phyloP scores from a whole-genome alignment of 2,113 vertebrate genomes.

The Ovibos moschatus region DNA sequence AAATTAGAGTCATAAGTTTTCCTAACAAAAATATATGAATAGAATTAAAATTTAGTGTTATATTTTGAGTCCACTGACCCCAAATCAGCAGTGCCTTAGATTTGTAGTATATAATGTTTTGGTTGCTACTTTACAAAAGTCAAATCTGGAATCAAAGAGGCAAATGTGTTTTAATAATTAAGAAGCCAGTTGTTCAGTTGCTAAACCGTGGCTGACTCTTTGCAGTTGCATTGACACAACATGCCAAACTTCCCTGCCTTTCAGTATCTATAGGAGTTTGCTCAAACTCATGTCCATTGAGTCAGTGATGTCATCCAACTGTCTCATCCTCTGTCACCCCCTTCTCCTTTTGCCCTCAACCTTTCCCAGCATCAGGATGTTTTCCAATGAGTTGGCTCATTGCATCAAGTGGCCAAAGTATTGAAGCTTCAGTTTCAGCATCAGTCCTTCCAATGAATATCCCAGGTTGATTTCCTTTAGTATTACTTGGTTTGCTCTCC shows the following conservation, averaged over 20 bases:
- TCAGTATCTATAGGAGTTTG: neutral
- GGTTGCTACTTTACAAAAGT: neutral
- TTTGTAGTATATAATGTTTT: neutral
- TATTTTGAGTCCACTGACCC: neutral
- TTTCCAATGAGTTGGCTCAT: neutral
- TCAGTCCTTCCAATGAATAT: neutral
- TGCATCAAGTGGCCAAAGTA: neutral
- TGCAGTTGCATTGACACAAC: neutral
- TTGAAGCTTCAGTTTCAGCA: neutral
- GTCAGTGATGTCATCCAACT: neutral
- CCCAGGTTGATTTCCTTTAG: neutral
- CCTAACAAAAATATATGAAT: neutral
- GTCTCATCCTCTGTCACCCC: neutral
- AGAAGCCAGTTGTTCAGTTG: neutral
- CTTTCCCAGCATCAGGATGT: neutral
- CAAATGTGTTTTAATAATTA: neutral
- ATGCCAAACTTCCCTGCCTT: neutral
- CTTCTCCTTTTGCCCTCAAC: neutral
- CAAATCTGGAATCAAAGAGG: neutral
- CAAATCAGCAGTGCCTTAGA: neutral
- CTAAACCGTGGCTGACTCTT: neutral
- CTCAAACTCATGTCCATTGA: neutral
- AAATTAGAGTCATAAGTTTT: constrained; percentile 4
- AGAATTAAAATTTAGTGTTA: neutral
- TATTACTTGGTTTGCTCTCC: neutral